Conservation (phyloP, 2,888 invertebrate genomes). For the Tiliacea citrago region DNA sequence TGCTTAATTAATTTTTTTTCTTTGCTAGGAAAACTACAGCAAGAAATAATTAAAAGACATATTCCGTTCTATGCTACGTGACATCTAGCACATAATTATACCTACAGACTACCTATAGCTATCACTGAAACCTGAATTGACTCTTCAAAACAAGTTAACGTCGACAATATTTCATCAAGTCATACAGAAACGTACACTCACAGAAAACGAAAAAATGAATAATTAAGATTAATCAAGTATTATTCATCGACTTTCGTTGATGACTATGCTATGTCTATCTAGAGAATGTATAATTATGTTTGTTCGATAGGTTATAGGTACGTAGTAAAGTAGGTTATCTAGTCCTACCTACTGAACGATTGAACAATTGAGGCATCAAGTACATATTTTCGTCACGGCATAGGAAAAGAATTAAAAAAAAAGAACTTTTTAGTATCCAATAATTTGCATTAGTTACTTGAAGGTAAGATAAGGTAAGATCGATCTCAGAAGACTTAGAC, state of each 20-base stretch:
- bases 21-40: slow-evolving; percentile 6
- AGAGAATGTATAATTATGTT: too few relatives aligned
- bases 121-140: slow-evolving; percentile 14
- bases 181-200: neutral
- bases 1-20: too few relatives aligned
- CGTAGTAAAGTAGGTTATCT: too few relatives aligned
- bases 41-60: neutral
- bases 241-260: neutral
- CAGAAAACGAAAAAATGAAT: neutral
- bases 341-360: neutral
- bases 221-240: neutral
- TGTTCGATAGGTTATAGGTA: too few relatives aligned
- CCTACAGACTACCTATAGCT: neutral
- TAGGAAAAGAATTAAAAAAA: neutral
- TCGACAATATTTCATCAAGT: neutral
- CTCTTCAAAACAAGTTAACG: neutral
- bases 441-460: too few relatives aligned
- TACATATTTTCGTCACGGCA: neutral
- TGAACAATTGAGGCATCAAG: neutral
- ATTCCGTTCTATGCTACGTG: neutral
- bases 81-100: slow-evolving; percentile 2
- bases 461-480: too few relatives aligned
- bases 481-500: neutral
- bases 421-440: neutral
- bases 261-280: too few relatives aligned